phyloP scores from a whole-genome alignment of 2,797 vertebrate genomes.

The Ctenopoma kingsleyae region DNA sequence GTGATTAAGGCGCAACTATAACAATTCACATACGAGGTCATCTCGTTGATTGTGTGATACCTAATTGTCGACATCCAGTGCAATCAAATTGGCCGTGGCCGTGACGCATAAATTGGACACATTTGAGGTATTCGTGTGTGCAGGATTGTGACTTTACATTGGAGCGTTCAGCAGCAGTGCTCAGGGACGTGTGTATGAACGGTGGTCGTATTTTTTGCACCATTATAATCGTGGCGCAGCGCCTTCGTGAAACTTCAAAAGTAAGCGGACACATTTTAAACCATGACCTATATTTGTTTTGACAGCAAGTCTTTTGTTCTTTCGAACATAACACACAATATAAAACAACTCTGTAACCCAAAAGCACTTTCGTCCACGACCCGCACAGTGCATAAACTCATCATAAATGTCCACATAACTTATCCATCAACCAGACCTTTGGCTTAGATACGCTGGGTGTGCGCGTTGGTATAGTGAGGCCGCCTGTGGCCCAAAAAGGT shows the following conservation, averaged over 20 bases:
- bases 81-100: constrained; percentile 64
- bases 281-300: constrained; percentile 26
- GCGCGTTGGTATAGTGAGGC: constrained; percentile 46
- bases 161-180: constrained; percentile 47
- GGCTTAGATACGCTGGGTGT: constrained; percentile 40
- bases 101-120: constrained; percentile 68
- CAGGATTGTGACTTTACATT: constrained; percentile 32
- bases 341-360: constrained; percentile 83
- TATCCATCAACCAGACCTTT: constrained; percentile 39
- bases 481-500: constrained; percentile 30
- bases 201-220: constrained; percentile 10
- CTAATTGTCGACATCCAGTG: constrained; percentile 80
- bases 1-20: constrained; percentile 53
- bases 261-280: constrained; percentile 27
- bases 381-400: constrained; percentile 85
- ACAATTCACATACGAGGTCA: constrained; percentile 62
- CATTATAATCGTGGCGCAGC: not conserved
- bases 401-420: constrained; percentile 37
- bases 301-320: constrained; percentile 20
- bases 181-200: constrained; percentile 11
- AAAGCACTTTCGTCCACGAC: constrained; percentile 74
- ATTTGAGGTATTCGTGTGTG: constrained; percentile 71
- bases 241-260: constrained; percentile 13
- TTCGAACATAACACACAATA: constrained; percentile 75
- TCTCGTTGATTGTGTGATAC: constrained; percentile 74